These are phyloP conservation scores for Phasianus colchicus DNA, from an alignment of 2,113 vertebrate genomes.

Conservation along the genomic window DNA sequence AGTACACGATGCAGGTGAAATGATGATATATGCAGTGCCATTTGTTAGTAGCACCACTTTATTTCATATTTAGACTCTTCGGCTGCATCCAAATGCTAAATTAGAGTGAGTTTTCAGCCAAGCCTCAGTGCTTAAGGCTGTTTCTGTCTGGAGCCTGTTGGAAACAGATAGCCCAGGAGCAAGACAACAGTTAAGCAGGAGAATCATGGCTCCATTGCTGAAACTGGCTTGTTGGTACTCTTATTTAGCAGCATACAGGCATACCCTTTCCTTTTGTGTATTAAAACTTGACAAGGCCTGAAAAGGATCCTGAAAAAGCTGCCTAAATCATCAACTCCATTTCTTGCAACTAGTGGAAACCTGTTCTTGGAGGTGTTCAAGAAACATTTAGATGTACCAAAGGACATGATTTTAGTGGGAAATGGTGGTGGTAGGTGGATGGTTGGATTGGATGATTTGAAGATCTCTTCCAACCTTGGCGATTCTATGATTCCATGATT, in stretches of 20 bases:
- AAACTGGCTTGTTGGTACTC: neutral
- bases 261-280: neutral
- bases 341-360: neutral
- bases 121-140: slow-evolving; percentile 54
- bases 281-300: neutral
- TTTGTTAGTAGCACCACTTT: neutral
- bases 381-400: too few species aligned
- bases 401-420: too few species aligned
- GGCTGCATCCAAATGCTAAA: slow-evolving; percentile 38
- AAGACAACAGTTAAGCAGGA: slow-evolving; percentile 48
- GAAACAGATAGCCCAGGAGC: slow-evolving; percentile 38
- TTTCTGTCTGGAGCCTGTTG: slow-evolving; percentile 57
- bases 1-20: neutral
- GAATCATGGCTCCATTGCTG: neutral
- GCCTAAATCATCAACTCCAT: neutral
- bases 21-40: neutral
- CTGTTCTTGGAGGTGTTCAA: neutral
- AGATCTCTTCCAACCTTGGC: too few species aligned
- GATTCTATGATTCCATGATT: neutral
- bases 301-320: neutral
- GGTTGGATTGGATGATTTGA: too few species aligned
- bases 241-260: slow-evolving; percentile 31
- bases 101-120: slow-evolving; percentile 42
- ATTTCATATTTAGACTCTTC: slow-evolving; percentile 37
- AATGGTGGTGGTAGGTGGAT: too few species aligned